Percentiles rank a stretch among this genome's conserved stretches.
These are phyloP conservation scores for Tapirus indicus DNA, from an alignment of 2,797 vertebrate genomes.

Conservation along the genomic window DNA sequence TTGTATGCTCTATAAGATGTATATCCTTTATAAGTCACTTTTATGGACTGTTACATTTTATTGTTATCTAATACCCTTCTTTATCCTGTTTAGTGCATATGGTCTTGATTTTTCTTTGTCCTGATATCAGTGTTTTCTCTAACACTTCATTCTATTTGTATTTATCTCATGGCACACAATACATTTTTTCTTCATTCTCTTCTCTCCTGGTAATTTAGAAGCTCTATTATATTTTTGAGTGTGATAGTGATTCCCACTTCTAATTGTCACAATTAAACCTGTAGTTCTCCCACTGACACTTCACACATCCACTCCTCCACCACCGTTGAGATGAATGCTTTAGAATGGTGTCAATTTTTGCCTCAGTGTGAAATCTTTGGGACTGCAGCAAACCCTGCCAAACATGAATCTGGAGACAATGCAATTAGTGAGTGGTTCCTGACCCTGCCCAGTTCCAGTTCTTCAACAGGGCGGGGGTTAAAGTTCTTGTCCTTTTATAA, in stretches of 20 bases:
- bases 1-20: not conserved
- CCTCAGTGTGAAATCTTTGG: not conserved
- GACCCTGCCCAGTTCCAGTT: not conserved
- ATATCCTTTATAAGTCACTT: not conserved
- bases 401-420: not conserved
- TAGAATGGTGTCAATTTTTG: not conserved
- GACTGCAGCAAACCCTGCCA: not conserved
- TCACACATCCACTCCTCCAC: rapidly evolving
- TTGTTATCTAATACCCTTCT: not conserved
- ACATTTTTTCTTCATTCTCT: not conserved
- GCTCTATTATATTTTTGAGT: not conserved
- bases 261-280: not conserved
- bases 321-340: not conserved
- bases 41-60: not conserved
- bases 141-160: not conserved
- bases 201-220: not conserved
- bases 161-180: not conserved
- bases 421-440: not conserved
- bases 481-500: not conserved
- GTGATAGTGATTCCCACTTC: not conserved
- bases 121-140: not conserved
- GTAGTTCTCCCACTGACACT: not conserved
- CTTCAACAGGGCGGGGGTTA: not conserved
- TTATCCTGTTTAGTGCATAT: not conserved
- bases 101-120: not conserved